Base-by-base conservation (phyloP, 2,888 invertebrate genomes). In the Agriopis leucophaearia region DNA sequence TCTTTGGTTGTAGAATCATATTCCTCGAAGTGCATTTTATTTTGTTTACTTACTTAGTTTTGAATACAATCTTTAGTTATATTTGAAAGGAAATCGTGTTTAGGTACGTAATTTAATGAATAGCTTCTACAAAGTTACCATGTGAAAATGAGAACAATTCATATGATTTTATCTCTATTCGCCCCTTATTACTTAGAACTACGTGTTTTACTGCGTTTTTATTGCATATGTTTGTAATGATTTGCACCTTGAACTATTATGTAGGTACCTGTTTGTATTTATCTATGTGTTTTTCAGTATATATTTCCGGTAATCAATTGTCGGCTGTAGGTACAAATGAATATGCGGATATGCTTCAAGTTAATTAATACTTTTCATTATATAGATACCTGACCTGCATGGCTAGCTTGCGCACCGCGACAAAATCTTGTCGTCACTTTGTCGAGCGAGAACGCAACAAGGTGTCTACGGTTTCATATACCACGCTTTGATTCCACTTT, bases 211-310 rank as follows among this genome's bases (percentile, higher is more conserved):
- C n/a, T 12, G 16, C 1, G 16, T 27, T 59, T 38, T 50, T 50
- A 59, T 40, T 59, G 27, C 48, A 40, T 50, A 38, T 7, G 9
- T 50, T 63, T 16, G 27, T 45, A 64, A 45, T 40, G 27, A 52
- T 56, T 62, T 58, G 36, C 47, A 63, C 62, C 67, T 67, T 67
- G 63, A 55, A 47, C 48, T 40, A 66, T 36, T 50, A 60, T 44
- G 27, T 42, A 66, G 9, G 52, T 47, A 52, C 42, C 15, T 45
- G 18, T 35, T 42, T 27, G 42, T 44, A 27, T 58, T 59, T 57
- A 63, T 67, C 58, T 63, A 54, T 44, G 52, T 63, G 38, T 15
- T 66, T 66, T 60, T 42, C 55, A 55, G 27, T 47, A 52, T 6
- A 45, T 52, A 52, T 62, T 66, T 57, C 57, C 57, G 61, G 56